Evolutionary conservation across 2,888 invertebrate species (phyloP), one percentile per base, ranked within the genome.

Genomic region (Lasioglossum oenotherae): DNA sequence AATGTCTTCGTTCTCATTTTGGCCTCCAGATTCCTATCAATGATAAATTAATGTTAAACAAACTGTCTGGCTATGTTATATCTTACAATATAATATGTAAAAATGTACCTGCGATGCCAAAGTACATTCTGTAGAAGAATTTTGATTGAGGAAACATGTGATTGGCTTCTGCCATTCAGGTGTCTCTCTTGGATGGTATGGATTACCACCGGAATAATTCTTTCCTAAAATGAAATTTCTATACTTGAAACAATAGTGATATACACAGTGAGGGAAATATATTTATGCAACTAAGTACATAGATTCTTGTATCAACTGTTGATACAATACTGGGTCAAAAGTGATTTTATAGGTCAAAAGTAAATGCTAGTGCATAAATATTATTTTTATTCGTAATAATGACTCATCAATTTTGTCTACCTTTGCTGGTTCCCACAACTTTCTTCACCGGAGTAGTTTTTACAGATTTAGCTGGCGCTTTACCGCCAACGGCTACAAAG

Each of bases 131-230:
- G 75, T 73, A 0, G 23, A n/a, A 60, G 84, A 53, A 57, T 2
- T 35, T 74, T 87, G 88, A 69, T 87, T 88, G 6, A 92, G 60
- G 93, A 96, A 96, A 57, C 92, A 95, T 1, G 96, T 96, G 84
- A 96, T 96, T 0, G 96, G 96, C 64, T 95, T 95, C 92, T 96
- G 96, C 96, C 96, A 96, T 27, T 94, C 95, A 0, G 96, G 96
- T 0, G 96, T 96, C 81, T 96, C 96, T 4, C 96, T 92, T 0
- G 95, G 96, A 91, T 96, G 96, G 35, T 96, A 96, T 0, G 96
- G 92, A 91, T 96, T 96, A 0, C 96, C 96, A 0, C 96, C 96
- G 0, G 88, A 82, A 71, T 89, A 82, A 84, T 44, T 87, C 23
- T 80, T 85, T 27, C 82, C 91, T 91, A 16, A 80, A 78, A 85